Base-by-base conservation (phyloP, 2,888 invertebrate genomes). In the Drosophila tanythrix region DNA sequence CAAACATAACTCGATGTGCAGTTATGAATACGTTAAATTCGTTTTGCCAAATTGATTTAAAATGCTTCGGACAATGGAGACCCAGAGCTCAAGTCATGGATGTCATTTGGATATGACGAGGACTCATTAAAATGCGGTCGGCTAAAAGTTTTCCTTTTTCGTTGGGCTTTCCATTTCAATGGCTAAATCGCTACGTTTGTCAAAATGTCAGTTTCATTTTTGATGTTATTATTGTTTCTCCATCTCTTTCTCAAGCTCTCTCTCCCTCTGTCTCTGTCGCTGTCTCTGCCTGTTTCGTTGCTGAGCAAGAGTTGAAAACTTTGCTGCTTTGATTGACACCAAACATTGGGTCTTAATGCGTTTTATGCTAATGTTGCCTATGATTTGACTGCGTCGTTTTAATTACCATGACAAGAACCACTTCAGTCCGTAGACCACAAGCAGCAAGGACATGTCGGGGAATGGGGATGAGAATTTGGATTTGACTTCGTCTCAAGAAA, bases 21-120 rank as follows among this genome's bases (percentile, higher is more conserved):
- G 88, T 91, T 92, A 91, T 92, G 91, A 92, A 92, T 92, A 91
- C 79, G 91, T 92, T 90, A 91, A 74, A 88, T 90, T 88, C 76
- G 88, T 65, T 82, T 59, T 81, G 89, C 84, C 55, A 70, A 83
- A 86, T 76, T 83, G 88, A 82, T 78, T 74, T 73, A 61, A 68
- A 73, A 40, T 25, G 46, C 33, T 33, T 36, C n/a, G 40, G 38
- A 57, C 50, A 57, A 56, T 48, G 60, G 36, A 52, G 27, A 53
- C 64, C 40, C 56, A 46, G 13, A 43, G 36, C 40, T 27, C 11
- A 46, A 56, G 27, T 31, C 40, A 25, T n/a, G 27, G 27, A 53
- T 56, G 56, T 29, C 43, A 57, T 46, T 53, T 64, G 70, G 65
- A 57, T 50, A 53, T 56, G 69, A 67, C 53, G 72, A 51, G 58